Evolutionary conservation across 1,140 invertebrate species (phyloP), one percentile per base, ranked within the genome.

Genomic region (Hypsibius dujardini): DNA sequence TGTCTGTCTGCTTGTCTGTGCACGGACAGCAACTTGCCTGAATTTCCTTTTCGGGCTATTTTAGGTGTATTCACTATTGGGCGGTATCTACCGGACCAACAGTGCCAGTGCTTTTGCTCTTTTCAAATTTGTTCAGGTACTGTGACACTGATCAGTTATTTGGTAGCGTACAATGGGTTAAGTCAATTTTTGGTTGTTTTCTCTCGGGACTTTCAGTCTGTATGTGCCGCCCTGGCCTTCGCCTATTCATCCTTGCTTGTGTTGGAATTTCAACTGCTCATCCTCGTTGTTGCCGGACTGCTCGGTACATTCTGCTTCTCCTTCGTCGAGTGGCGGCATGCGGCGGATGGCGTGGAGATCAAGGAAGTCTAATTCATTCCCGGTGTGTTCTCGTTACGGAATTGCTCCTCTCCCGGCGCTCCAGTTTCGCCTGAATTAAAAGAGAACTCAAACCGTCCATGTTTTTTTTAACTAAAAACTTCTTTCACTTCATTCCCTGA

Each of bases 91-190:
- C 77, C 82, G 87, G 0, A 86, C 90, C 59, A 87, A 92, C 74
- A 92, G 89, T 76, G 88, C 91, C 0, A 86, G 90, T 7, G 93
- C 92, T 0, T 96, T 96, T 81, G 92, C 93, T 0, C 81, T 97
- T 0, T 96, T 95, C 79, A 96, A 96, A 81, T 97, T 97, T 79
- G 86, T 87, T 47, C 89, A 89, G 84, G 87, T 89, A 79, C 28
- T 28, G 28, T 28, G 28, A 28, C 28, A 28, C 28, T 28, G 28
- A 28, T 28, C 28, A 28, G 28, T 28, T 28, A 28, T 28, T 28
- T 28, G 28, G 28, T 28, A 28, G 28, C 28, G 28, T 28, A 28
- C 28, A 28, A 28, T 28, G 28, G 28, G 28, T 28, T 28, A 28
- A n/a, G 28, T 28, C 28, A 28, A 28, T 28, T 28, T 28, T 28